A percentile compares a stretch with the other conserved stretches of the same genome.
Conservation (phyloP, 2,888 invertebrate species). For the Lissonota sp. region DNA sequence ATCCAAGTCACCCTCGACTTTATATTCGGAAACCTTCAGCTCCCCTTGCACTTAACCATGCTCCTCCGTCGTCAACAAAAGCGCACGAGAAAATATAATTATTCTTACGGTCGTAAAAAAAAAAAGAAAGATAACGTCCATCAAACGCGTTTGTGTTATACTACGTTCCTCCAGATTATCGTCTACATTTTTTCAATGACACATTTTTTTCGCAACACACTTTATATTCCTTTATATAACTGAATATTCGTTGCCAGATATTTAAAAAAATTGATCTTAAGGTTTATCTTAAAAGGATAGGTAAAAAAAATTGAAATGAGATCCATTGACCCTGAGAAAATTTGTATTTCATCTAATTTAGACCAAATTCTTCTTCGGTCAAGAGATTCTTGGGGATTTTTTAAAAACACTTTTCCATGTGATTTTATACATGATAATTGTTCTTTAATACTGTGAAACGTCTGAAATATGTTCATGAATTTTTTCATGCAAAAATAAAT, state of each 20-base stretch:
- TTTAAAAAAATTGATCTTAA: no score
- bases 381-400: no score
- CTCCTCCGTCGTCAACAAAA: constrained; percentile 32
- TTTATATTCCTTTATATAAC: no score
- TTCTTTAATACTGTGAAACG: no score
- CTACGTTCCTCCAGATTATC: constrained; percentile 32
- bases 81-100: constrained; percentile 31
- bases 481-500: no score
- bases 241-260: no score
- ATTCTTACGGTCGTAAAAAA: constrained; percentile 31
- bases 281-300: no score
- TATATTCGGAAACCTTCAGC: constrained; percentile 13
- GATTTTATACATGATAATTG: not conserved
- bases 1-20: constrained; percentile 33
- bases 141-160: not conserved
- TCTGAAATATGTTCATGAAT: not conserved
- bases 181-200: constrained; percentile 9
- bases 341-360: no score
- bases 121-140: constrained; percentile 4
- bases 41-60: not conserved
- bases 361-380: no score
- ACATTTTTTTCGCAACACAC: not conserved
- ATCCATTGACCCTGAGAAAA: no score
- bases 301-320: no score
- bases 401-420: not conserved